Conservation (phyloP, 2,888 invertebrate genomes). For the Chrysolina oricalcia region DNA sequence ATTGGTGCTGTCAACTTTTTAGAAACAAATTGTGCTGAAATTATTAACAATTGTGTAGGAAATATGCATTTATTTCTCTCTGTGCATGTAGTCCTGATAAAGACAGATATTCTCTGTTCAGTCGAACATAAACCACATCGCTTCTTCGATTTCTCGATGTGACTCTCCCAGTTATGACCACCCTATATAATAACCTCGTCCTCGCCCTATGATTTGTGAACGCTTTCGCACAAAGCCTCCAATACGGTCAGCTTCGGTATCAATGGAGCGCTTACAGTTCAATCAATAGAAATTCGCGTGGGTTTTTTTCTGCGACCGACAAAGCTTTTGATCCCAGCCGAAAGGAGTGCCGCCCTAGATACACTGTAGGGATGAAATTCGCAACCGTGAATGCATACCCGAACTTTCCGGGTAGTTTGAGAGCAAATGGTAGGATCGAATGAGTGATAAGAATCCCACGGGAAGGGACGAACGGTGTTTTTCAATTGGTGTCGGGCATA, state of each 20-base stretch:
- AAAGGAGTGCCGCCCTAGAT: constrained; percentile 15
- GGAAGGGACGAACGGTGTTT: constrained; percentile 8
- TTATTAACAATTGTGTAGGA: too few species aligned
- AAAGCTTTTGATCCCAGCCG: constrained; percentile 22
- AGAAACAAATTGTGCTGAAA: too few species aligned
- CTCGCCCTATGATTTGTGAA: constrained; percentile 6
- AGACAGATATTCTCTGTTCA: too few species aligned
- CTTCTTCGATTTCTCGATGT: too few species aligned
- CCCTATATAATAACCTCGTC: background rate
- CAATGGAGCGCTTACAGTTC: constrained; percentile 16
- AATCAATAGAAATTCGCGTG: constrained; percentile 17
- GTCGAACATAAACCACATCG: too few species aligned
- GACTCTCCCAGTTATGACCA: too few species aligned
- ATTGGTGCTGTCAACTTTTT: too few species aligned
- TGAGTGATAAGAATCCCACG: constrained; percentile 34
- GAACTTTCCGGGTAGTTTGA: constrained; percentile 34
- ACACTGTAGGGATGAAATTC: constrained; percentile 30
- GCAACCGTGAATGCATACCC: constrained; percentile 27
- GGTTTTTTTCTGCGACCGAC: constrained; percentile 19
- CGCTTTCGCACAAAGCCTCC: background rate
- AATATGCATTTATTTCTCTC: too few species aligned
- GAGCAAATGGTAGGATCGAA: constrained; percentile 26
- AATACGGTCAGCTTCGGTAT: constrained; percentile 8
- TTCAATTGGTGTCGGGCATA: constrained; percentile 4
- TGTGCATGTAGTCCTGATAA: too few species aligned